A percentile compares a stretch with the other conserved stretches of the same genome.
These are phyloP conservation scores for Papilio protenor DNA, from an alignment of 2,888 invertebrate genomes.

Conservation along the genomic window DNA sequence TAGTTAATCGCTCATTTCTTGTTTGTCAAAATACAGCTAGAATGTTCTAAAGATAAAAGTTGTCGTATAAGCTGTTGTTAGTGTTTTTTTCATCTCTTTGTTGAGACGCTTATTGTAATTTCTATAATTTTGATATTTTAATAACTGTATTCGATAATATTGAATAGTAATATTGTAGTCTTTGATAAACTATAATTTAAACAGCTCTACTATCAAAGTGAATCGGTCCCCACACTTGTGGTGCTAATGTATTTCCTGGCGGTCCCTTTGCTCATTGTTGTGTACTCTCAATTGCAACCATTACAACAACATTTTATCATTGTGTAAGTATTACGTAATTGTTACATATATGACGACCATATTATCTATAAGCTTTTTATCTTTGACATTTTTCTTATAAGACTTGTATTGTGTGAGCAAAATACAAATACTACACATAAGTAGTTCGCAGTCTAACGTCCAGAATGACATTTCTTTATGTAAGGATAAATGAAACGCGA, in stretches of 20 bases:
- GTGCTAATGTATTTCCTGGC: constrained; percentile 25
- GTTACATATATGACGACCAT: background rate
- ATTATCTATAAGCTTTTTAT: background rate
- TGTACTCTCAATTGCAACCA: constrained; percentile 23
- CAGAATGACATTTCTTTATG: constrained; percentile 26
- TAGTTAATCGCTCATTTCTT: constrained; percentile 19
- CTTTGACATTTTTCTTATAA: constrained; percentile 16
- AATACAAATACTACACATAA: constrained; percentile 11
- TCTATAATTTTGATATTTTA: no score
- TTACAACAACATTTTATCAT: constrained; percentile 8
- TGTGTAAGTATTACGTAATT: background rate
- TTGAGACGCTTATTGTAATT: background rate
- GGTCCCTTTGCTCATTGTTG: constrained; percentile 16
- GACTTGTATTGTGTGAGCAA: background rate
- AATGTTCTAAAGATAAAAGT: constrained; percentile 9
- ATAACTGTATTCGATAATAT: no score
- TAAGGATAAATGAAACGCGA: constrained; percentile 32
- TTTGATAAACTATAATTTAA: background rate
- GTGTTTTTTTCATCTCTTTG: background rate
- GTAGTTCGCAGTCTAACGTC: constrained; percentile 11
- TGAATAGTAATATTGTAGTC: no score
- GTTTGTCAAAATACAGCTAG: constrained; percentile 14
- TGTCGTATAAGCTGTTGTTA: background rate
- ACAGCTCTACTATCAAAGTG: constrained; percentile 5
- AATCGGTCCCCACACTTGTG: constrained; percentile 8